Percentiles rank a stretch among this genome's conserved stretches.
These are phyloP conservation scores for Orthosia incerta DNA, from an alignment of 2,888 invertebrate genomes.

Conservation along the genomic window DNA sequence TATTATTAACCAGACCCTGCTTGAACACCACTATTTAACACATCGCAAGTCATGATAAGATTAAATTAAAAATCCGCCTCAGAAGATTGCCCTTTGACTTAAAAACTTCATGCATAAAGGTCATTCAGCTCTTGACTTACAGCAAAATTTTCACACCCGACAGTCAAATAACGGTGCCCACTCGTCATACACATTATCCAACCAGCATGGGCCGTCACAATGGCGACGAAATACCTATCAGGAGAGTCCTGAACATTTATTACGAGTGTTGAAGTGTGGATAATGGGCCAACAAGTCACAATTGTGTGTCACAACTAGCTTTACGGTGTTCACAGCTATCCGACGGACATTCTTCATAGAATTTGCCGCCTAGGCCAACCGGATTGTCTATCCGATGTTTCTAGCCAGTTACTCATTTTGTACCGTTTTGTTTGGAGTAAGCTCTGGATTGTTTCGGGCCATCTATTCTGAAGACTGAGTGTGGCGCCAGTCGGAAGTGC, in stretches of 20 bases:
- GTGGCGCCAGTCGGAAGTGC: neutral
- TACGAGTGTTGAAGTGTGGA: conserved; percentile 57
- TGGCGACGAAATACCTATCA: conserved; percentile 51
- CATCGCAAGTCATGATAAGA: conserved; percentile 5
- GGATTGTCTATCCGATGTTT: conserved; percentile 25
- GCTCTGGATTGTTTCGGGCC: neutral
- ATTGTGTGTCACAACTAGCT: conserved; percentile 53
- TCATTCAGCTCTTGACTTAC: conserved; percentile 39
- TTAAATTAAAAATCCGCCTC: conserved; percentile 34
- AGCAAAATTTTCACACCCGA: conserved; percentile 65
- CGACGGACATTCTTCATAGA: conserved; percentile 52
- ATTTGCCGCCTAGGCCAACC: conserved; percentile 24
- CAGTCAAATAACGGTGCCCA: conserved; percentile 65
- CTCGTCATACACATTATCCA: conserved; percentile 70
- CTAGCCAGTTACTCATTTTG: conserved; percentile 17
- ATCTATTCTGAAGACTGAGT: neutral
- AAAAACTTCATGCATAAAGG: conserved; percentile 1
- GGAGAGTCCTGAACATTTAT: conserved; percentile 53
- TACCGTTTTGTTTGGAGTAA: conserved; percentile 30
- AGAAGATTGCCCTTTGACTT: conserved; percentile 29
- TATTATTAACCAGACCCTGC: neutral
- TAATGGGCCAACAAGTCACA: conserved; percentile 58
- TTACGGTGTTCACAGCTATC: conserved; percentile 56
- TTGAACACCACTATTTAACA: neutral
- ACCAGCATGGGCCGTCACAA: conserved; percentile 49